Percentiles rank a stretch among this genome's conserved stretches.
These are phyloP conservation scores for Ceratosolen fusciceps DNA, from an alignment of 1,140 invertebrate species.

Conservation along the genomic window DNA sequence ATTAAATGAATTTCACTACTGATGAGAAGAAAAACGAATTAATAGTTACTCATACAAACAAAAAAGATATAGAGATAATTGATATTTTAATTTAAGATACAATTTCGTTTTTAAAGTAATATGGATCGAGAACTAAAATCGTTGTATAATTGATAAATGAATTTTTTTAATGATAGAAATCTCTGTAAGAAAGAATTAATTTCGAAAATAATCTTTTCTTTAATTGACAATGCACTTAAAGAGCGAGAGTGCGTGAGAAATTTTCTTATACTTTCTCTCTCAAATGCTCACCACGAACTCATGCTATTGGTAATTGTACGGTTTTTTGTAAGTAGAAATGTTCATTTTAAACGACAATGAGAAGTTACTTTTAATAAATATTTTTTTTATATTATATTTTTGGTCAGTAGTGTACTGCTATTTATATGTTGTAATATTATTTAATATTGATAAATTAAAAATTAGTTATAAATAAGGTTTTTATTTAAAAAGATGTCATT, in stretches of 20 bases:
- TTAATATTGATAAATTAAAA: too few species aligned
- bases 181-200: neutral
- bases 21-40: too few species aligned
- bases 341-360: too few species aligned
- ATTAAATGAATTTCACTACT: too few species aligned
- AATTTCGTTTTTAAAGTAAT: neutral
- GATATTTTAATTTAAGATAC: constrained; percentile 8
- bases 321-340: neutral
- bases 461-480: too few species aligned
- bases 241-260: neutral
- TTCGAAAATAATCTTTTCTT: neutral
- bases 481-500: too few species aligned
- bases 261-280: neutral
- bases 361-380: too few species aligned
- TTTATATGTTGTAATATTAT: too few species aligned
- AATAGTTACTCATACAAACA: too few species aligned
- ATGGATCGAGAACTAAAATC: neutral
- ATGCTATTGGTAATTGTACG: constrained; percentile 1
- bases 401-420: too few species aligned
- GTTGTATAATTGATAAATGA: neutral
- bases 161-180: constrained; percentile 2
- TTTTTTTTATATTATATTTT: too few species aligned
- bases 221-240: neutral
- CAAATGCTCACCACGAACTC: neutral
- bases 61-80: neutral